Base-by-base conservation (phyloP, 2,113 vertebrate species). In the Hucho hucho region DNA sequence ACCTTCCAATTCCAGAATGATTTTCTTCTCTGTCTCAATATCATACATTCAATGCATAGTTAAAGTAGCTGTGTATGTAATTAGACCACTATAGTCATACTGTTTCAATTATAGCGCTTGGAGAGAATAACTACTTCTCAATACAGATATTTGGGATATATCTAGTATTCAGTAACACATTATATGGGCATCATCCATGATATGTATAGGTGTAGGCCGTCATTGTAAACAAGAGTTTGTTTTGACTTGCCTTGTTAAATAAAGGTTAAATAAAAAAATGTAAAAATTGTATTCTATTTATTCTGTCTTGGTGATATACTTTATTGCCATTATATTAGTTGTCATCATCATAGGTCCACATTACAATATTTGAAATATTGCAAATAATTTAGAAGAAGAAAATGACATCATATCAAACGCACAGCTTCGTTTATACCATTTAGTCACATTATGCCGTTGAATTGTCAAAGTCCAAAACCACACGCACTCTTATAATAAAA, bases 11-110 rank as follows among this genome's bases (percentile, higher is more conserved):
- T 87, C 79, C 22, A 70, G 65, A 64, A 53, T 77, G 12, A 43
- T 43, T 83, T 26, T 67, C 28, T 76, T 82, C 74, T 76, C 79
- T 90, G 78, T 87, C 72, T 89, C 71, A 84, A 87, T 90, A 87
- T 92, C 81, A 80, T 92, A 92, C 91, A 92, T 91, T 93, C 90
- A 92, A 93, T 93, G 93, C 93, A 94, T 94, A 94, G 92, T 91
- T 93, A 85, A 83, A 88, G 81, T 87, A 89, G 87, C 86, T 91
- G 87, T 79, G 87, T 49, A 25, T 80, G 37, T 43, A 43, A 43
- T 11, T 43, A 11, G 37, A 43, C 37, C 9, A 43, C 37, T 11
- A 11, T 6, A 47, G 2, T 22, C n/a, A 43, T 11, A 24, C 32
- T 13, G 11, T 46, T 47, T 46, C 67, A 14, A 69, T 43, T 29